A percentile compares a stretch with the other conserved stretches of the same genome.
These are phyloP conservation scores for Gymnobelideus leadbeateri DNA, from an alignment of 2,113 vertebrate species.

Conservation along the genomic window DNA sequence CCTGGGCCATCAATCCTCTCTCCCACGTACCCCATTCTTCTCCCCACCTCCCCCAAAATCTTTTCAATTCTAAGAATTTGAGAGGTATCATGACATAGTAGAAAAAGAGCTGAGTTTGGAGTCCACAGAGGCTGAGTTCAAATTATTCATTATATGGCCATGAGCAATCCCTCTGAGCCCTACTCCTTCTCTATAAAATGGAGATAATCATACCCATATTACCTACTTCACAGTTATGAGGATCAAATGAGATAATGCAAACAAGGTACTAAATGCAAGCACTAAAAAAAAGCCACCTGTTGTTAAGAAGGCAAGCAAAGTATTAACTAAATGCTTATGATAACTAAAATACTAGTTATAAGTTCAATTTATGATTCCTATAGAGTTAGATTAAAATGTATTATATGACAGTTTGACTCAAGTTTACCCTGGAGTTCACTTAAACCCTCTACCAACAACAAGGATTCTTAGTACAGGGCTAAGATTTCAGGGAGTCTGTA, in stretches of 20 bases:
- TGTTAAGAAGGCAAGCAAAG: background rate
- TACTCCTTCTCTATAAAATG: background rate
- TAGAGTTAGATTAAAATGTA: background rate
- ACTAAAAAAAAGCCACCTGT: background rate
- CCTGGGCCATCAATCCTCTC: background rate
- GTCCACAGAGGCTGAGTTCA: background rate
- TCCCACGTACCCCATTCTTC: background rate
- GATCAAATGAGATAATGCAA: background rate
- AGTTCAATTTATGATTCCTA: background rate
- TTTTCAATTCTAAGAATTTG: background rate
- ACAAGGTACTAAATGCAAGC: background rate
- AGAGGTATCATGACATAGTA: background rate
- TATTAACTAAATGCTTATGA: background rate
- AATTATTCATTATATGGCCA: background rate
- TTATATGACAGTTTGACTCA: background rate
- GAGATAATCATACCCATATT: background rate
- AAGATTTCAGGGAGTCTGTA: background rate
- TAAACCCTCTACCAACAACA: background rate
- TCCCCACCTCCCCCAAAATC: no score
- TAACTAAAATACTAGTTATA: background rate
- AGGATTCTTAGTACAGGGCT: background rate
- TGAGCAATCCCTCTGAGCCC: background rate
- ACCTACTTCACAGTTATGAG: background rate
- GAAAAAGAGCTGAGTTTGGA: background rate
- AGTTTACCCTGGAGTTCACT: background rate